These are phyloP conservation scores for Lottia scabra DNA, from an alignment of 2,888 invertebrate species.

Conservation along the genomic window DNA sequence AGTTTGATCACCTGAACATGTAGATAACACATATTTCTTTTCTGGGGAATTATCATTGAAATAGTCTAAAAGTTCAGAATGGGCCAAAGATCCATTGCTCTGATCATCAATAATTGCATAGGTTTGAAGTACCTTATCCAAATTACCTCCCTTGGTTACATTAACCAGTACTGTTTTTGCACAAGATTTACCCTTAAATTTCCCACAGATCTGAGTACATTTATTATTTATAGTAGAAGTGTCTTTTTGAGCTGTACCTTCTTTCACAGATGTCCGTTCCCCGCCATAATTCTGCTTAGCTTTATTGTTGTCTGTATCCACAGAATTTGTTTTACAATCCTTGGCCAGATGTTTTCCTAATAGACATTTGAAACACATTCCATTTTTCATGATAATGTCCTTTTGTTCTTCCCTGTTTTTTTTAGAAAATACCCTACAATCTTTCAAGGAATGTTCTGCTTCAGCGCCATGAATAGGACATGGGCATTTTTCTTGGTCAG, in stretches of 20 bases:
- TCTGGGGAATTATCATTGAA: background rate
- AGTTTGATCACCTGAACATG: no score
- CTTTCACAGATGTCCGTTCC: background rate
- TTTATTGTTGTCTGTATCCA: background rate
- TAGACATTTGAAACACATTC: conserved; percentile 8
- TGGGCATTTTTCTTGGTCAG: no score
- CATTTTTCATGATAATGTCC: conserved; percentile 8
- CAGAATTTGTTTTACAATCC: background rate
- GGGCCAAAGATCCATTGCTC: conserved; percentile 23
- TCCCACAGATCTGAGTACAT: conserved; percentile 2
- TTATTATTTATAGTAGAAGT: conserved; percentile 7
- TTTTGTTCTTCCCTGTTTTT: background rate
- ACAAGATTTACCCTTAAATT: conserved; percentile 22
- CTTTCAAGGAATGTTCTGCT: no score
- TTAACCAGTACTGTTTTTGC: conserved; percentile 19
- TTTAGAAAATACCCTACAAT: no score
- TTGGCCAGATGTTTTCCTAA: conserved; percentile 14
- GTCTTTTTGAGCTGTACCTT: background rate
- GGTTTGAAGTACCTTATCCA: background rate
- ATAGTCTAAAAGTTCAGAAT: conserved; percentile 13
- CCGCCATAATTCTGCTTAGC: conserved; percentile 15
- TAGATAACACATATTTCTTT: no score
- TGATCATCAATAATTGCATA: conserved; percentile 32
- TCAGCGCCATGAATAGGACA: no score
- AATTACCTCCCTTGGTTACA: conserved; percentile 7